Evolutionary conservation across 2,113 vertebrate species (phyloP).

Genomic region (Butorides virescens): DNA sequence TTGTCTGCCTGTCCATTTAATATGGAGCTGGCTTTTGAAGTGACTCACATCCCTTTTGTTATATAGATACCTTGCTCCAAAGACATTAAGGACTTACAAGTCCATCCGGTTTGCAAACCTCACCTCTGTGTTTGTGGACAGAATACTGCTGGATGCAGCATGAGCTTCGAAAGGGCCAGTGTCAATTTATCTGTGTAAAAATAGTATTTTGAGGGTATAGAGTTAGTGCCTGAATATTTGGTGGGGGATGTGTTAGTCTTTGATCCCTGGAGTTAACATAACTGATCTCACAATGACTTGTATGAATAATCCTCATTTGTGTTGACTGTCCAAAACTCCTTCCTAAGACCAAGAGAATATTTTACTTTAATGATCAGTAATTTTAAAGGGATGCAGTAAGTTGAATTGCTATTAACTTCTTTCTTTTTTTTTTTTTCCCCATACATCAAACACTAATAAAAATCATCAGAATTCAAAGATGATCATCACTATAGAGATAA

Average conservation of each 20-base stretch:
- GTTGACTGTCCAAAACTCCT: background rate
- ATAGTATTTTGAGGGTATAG: background rate
- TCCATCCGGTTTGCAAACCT: background rate
- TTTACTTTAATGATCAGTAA: background rate
- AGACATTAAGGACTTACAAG: background rate
- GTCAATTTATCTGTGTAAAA: background rate
- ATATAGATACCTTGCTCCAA: background rate
- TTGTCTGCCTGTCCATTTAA: background rate
- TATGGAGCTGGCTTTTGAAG: background rate
- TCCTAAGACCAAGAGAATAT: background rate
- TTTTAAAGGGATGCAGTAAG: background rate
- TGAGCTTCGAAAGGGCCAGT: background rate
- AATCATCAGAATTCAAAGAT: background rate
- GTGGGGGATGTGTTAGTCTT: background rate
- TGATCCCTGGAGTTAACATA: background rate
- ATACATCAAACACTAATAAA: background rate
- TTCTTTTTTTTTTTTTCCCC: background rate
- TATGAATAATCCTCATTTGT: background rate
- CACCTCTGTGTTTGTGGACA: background rate
- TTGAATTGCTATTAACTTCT: background rate
- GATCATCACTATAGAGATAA: background rate
- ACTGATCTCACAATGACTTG: background rate
- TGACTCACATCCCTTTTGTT: background rate
- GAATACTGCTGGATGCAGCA: background rate
- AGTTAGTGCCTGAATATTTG: background rate